Evolutionary conservation across 2,888 invertebrate genomes (phyloP).

Genomic region (Sturmia bella): DNA sequence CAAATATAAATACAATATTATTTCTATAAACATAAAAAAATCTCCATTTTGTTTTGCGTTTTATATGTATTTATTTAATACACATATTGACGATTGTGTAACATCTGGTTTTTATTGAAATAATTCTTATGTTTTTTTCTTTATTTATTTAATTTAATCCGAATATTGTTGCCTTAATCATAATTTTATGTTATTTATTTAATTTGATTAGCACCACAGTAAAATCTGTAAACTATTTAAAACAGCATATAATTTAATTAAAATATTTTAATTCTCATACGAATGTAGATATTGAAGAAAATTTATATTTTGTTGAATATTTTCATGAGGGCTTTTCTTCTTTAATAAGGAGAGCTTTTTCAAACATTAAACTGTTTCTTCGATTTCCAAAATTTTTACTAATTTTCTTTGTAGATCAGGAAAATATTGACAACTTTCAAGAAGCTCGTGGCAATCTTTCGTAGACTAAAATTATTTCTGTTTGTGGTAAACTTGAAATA

Average conservation of each 20-base stretch:
- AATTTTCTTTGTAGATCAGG: too few relatives aligned
- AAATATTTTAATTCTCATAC: too few relatives aligned
- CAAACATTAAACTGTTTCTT: too few relatives aligned
- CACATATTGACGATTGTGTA: constrained; percentile 32
- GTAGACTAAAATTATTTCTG: too few relatives aligned
- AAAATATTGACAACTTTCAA: too few relatives aligned
- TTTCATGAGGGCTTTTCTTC: too few relatives aligned
- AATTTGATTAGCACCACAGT: constrained; percentile 8
- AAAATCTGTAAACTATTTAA: background rate
- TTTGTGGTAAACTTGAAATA: too few relatives aligned
- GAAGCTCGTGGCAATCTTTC: too few relatives aligned
- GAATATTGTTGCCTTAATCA: constrained; percentile 40
- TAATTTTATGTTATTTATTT: constrained; percentile 10
- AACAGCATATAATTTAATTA: too few relatives aligned
- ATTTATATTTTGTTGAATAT: background rate
- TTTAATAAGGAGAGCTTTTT: too few relatives aligned
- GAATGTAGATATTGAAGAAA: too few relatives aligned
- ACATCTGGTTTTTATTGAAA: constrained; percentile 52
- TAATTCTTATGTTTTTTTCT: constrained; percentile 25
- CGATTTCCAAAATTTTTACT: too few relatives aligned
- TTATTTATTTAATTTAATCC: constrained; percentile 43
- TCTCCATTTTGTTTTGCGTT: constrained; percentile 30
- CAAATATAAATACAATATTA: constrained; percentile 50
- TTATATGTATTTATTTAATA: background rate
- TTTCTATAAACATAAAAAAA: constrained; percentile 48